Base-by-base conservation (phyloP, 2,113 vertebrate species). In the Etia nguti region DNA sequence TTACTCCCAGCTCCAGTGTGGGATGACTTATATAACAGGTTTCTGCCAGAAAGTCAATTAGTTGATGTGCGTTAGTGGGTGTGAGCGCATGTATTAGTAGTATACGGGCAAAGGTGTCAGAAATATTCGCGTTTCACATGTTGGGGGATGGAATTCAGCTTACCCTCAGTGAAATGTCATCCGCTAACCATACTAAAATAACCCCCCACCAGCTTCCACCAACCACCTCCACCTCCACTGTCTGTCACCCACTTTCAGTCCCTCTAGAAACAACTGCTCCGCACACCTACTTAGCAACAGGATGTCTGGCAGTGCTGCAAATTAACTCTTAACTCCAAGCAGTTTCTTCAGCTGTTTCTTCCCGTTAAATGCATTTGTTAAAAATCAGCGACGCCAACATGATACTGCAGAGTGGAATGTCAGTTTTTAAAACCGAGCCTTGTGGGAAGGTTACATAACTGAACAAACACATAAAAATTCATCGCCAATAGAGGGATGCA, bases 271-370 rank as follows among this genome's bases (percentile, higher is more conserved):
- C 90, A 93, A 92, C 90, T 80, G 88, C 88, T 86, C 91, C 60
- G 92, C 87, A 89, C 90, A 92, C 89, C 86, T 91, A 88, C 91
- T 93, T 86, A 94, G 92, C 94, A 92, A 94, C 90, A 90, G 92
- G 93, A 93, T 88, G 83, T 94, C 93, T 92, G 92, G 91, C 86
- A 84, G 79, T 22, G 48, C 91, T 79, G 90, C 79, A 92, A 94
- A 92, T 91, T 31, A 92, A 93, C 85, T 90, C 79, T 79, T 82
- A 68, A 60, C 73, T 55, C 87, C 16, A 50, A 88, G 48, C 11
- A 75, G 70, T 75, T 90, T 88, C 52, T 83, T 60, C 57, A 82
- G 50, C 60, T 26, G 55, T 85, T 92, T 88, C 80, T 89, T 82
- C 60, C 38, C 11, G 12, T 38, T 56, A 62, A 86, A 52, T 22